These are phyloP conservation scores for Esox lucius DNA, from an alignment of 2,797 vertebrate species.

Conservation along the genomic window DNA sequence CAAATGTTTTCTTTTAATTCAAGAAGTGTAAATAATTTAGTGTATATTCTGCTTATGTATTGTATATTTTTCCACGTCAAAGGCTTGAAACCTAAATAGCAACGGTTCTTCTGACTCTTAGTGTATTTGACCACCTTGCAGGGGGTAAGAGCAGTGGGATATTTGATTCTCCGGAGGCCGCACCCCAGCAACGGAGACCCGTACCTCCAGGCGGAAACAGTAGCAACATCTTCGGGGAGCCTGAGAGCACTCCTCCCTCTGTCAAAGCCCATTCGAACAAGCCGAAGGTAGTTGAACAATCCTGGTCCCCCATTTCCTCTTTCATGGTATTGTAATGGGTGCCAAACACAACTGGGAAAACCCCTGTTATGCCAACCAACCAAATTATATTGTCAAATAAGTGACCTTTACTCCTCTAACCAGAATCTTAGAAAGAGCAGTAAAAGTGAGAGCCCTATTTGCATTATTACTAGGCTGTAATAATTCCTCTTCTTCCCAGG, in stretches of 20 bases:
- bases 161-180: constrained; percentile 77
- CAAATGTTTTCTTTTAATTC: no score
- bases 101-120: not conserved
- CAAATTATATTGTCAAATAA: no score
- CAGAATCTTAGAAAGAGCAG: not conserved
- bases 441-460: not conserved
- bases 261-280: constrained; percentile 87
- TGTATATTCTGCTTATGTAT: no score
- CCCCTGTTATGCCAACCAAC: no score
- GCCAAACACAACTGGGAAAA: no score
- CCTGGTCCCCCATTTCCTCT: not conserved
- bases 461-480: not conserved
- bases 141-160: constrained; percentile 95
- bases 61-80: no score
- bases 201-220: constrained; percentile 76
- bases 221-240: constrained; percentile 84
- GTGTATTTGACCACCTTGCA: constrained; percentile 50
- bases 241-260: constrained; percentile 52
- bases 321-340: no score
- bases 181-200: constrained; percentile 68
- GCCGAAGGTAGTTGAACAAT: constrained; percentile 81
- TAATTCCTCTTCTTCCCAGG: constrained; percentile 50
- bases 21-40: no score
- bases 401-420: not conserved
- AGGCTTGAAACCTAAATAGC: not conserved